These are phyloP conservation scores for Idaea dimidiata DNA, from an alignment of 2,888 invertebrate genomes.

Conservation along the genomic window DNA sequence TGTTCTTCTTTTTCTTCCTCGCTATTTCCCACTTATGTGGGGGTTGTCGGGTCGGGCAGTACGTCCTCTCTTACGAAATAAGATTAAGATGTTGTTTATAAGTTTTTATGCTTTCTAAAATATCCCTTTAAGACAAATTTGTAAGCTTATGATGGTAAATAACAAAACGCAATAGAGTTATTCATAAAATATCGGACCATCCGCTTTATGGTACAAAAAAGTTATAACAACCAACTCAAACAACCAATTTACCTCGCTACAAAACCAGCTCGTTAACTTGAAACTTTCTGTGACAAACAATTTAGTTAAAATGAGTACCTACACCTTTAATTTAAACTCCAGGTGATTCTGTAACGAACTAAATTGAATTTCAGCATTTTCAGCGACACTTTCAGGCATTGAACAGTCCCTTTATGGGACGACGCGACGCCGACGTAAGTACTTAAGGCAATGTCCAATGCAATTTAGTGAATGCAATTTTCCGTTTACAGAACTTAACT, in stretches of 20 bases:
- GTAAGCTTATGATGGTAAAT: too few species aligned
- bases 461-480: constrained; percentile 28
- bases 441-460: constrained; percentile 14
- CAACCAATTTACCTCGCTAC: neutral
- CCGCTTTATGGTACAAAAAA: neutral
- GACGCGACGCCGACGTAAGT: constrained; percentile 17
- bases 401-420: constrained; percentile 16
- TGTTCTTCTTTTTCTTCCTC: too few species aligned
- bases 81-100: neutral
- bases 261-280: neutral
- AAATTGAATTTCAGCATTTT: constrained; percentile 16
- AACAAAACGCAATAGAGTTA: too few species aligned
- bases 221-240: neutral
- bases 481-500: constrained; percentile 24
- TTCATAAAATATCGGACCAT: too few species aligned
- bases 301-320: neutral
- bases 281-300: neutral
- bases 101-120: too few species aligned
- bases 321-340: neutral
- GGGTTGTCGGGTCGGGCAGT: too few species aligned
- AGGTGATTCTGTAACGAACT: neutral
- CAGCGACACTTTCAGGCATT: constrained; percentile 13
- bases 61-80: too few species aligned
- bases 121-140: too few species aligned
- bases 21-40: too few species aligned